phyloP scores from a whole-genome alignment of 1,140 invertebrate species.

The Brachionus angularis region DNA sequence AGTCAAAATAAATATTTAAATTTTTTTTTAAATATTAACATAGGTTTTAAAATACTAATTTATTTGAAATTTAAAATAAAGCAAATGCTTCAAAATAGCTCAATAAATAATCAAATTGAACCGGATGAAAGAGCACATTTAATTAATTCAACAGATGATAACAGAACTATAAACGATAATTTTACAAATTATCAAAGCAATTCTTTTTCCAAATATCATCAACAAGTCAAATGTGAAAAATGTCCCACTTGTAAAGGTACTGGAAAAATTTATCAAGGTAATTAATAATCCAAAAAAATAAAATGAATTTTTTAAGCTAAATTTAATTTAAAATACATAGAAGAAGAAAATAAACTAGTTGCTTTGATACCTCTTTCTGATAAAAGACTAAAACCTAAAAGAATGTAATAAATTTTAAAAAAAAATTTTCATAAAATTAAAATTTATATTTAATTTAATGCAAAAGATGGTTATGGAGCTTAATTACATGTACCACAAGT shows the following conservation, averaged over 20 bases:
- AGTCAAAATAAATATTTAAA: too few relatives aligned
- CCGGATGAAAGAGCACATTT: too few relatives aligned
- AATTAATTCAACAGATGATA: too few relatives aligned
- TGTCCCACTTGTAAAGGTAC: slow-evolving; percentile 40
- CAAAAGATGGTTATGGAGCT: slow-evolving; percentile 26
- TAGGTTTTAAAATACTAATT: too few relatives aligned
- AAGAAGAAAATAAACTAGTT: slow-evolving; percentile 35
- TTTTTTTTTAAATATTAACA: too few relatives aligned
- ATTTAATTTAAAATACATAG: background rate
- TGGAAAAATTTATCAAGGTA: slow-evolving; percentile 37
- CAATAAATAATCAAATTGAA: too few relatives aligned
- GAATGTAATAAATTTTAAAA: slow-evolving; percentile 8
- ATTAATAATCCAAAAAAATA: background rate
- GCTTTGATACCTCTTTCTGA: slow-evolving; percentile 35
- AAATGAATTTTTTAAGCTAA: background rate
- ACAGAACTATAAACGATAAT: too few relatives aligned
- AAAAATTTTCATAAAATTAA: background rate
- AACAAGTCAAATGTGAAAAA: slow-evolving; percentile 4
- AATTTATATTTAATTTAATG: background rate
- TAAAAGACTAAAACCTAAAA: slow-evolving; percentile 32
- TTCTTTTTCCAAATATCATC: background rate
- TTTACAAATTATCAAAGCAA: background rate
- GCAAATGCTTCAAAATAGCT: too few relatives aligned
- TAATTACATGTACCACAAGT: background rate
- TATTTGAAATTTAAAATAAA: too few relatives aligned